Conservation (phyloP, 2,888 invertebrate genomes). For the Brachylomia viminalis region DNA sequence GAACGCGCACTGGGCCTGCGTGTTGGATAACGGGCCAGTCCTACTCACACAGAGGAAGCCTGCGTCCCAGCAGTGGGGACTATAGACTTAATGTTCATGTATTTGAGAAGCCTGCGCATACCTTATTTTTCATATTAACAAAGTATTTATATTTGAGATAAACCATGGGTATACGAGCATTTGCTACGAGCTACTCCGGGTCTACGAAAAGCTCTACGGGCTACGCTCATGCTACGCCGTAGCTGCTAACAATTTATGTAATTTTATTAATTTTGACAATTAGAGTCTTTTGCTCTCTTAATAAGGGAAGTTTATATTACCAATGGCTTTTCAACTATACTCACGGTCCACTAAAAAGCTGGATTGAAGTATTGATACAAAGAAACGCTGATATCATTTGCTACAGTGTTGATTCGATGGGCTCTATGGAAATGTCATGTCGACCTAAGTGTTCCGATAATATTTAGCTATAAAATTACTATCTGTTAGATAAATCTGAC, state of each 20-base stretch:
- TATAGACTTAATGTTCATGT: neutral
- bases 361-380: conserved; percentile 55
- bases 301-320: neutral
- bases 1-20: too few relatives aligned
- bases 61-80: neutral
- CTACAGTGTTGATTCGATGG: conserved; percentile 23
- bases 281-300: too few relatives aligned
- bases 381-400: conserved; percentile 56
- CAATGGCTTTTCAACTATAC: neutral
- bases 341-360: conserved; percentile 36
- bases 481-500: conserved; percentile 14
- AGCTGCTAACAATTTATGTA: neutral
- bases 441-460: conserved; percentile 47
- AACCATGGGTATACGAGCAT: neutral
- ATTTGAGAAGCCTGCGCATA: neutral
- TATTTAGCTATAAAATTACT: conserved; percentile 14
- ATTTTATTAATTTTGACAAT: neutral
- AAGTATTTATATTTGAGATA: neutral
- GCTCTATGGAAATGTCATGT: conserved; percentile 55
- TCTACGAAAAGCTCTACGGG: conserved; percentile 1
- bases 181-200: neutral
- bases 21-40: neutral
- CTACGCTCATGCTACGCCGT: conserved; percentile 22
- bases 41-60: neutral
- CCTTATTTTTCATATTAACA: neutral